Conservation (phyloP, 2,797 vertebrate genomes). For the Calcarius lapponicus region DNA sequence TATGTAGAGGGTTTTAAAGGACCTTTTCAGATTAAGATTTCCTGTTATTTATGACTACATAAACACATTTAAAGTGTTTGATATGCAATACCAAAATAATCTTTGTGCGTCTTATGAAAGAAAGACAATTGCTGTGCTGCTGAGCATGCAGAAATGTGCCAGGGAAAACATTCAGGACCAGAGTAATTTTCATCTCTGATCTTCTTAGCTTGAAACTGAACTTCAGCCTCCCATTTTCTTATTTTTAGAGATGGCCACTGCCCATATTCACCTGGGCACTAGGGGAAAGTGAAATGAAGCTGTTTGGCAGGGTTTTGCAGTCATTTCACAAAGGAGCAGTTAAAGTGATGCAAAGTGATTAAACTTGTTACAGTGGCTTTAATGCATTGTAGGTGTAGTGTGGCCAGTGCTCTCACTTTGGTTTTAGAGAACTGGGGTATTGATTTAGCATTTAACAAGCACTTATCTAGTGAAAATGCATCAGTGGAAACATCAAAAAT, state of each 20-base stretch:
- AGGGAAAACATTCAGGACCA: neutral
- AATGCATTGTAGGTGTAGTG: neutral
- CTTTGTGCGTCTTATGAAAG: neutral
- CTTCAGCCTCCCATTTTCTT: neutral
- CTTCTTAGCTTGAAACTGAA: neutral
- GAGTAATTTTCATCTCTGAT: neutral
- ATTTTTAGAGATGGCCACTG: neutral
- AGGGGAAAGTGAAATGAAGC: neutral
- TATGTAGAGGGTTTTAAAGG: neutral
- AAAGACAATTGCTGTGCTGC: neutral
- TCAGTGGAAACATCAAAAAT: neutral
- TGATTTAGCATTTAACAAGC: neutral
- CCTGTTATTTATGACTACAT: neutral
- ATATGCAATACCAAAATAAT: neutral
- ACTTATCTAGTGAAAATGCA: neutral
- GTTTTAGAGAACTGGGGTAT: neutral
- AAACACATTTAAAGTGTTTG: neutral
- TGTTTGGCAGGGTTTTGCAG: neutral
- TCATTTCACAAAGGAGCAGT: neutral
- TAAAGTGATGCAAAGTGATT: neutral
- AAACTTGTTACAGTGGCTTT: neutral
- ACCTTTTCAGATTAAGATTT: neutral
- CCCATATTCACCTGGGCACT: neutral
- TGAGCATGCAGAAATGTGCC: neutral
- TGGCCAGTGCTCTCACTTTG: neutral